phyloP scores from a whole-genome alignment of 2,113 vertebrate species.

The Marmota flaviventris region DNA sequence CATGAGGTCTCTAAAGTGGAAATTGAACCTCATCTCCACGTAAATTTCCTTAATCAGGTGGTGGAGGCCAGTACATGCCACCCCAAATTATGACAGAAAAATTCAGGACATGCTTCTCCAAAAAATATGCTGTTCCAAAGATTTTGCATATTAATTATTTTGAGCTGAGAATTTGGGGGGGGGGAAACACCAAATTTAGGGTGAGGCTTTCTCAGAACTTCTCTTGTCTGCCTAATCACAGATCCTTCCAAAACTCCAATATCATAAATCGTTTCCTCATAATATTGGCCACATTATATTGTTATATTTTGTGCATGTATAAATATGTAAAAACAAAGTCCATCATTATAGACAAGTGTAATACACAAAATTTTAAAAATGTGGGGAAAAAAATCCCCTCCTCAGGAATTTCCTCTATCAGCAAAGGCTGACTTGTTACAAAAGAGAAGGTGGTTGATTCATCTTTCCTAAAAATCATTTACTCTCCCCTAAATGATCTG shows the following conservation, averaged over 20 bases:
- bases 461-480: background rate
- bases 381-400: too few species aligned
- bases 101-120: background rate
- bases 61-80: background rate
- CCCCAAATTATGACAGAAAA: background rate
- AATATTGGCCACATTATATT: too few species aligned
- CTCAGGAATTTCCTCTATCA: background rate
- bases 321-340: too few species aligned
- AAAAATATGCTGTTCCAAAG: background rate
- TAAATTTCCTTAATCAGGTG: background rate
- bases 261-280: too few species aligned
- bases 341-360: too few species aligned
- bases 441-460: accelerated
- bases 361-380: too few species aligned
- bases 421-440: background rate
- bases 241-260: background rate
- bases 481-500: background rate
- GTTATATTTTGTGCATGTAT: too few species aligned
- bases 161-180: background rate
- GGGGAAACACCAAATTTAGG: background rate
- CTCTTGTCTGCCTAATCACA: background rate
- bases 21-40: background rate
- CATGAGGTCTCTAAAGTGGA: background rate
- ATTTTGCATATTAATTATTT: background rate
- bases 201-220: too few species aligned